A percentile compares a stretch with the other conserved stretches of the same genome.
These are phyloP conservation scores for Ageneiosus marmoratus DNA, from an alignment of 2,113 vertebrate genomes.

Conservation along the genomic window DNA sequence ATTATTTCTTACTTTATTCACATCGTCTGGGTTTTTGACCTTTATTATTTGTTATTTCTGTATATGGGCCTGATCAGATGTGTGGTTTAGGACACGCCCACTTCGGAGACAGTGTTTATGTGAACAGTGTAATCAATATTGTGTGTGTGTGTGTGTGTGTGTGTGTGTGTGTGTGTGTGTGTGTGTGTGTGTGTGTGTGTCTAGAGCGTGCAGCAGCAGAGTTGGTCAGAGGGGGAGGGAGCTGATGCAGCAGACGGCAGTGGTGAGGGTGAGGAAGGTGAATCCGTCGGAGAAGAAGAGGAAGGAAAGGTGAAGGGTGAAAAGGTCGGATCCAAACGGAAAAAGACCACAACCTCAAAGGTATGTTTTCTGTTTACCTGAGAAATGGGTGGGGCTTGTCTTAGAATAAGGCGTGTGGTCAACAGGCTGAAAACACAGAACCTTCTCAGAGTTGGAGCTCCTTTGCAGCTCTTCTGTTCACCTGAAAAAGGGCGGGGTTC, in stretches of 20 bases:
- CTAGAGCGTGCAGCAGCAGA: slow-evolving; percentile 91
- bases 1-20: neutral
- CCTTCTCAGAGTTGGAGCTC: neutral
- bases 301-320: slow-evolving; percentile 88
- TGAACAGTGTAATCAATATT: neutral
- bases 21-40: neutral
- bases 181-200: slow-evolving; percentile 13
- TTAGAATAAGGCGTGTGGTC: neutral
- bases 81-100: neutral
- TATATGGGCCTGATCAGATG: neutral
- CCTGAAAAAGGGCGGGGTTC: neutral
- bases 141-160: slow-evolving; percentile 18
- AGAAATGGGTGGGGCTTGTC: neutral
- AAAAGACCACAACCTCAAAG: slow-evolving; percentile 89
- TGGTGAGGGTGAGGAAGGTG: slow-evolving; percentile 89
- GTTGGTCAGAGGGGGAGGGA: slow-evolving; percentile 90
- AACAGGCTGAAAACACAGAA: too few species aligned
- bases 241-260: slow-evolving; percentile 89
- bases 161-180: slow-evolving; percentile 29
- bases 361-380: slow-evolving; percentile 61
- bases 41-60: neutral
- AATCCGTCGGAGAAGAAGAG: slow-evolving; percentile 84
- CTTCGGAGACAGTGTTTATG: neutral
- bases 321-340: slow-evolving; percentile 89
- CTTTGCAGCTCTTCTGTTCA: neutral